Conservation (phyloP, 2,888 invertebrate genomes). For the Macrosiphum euphorbiae region DNA sequence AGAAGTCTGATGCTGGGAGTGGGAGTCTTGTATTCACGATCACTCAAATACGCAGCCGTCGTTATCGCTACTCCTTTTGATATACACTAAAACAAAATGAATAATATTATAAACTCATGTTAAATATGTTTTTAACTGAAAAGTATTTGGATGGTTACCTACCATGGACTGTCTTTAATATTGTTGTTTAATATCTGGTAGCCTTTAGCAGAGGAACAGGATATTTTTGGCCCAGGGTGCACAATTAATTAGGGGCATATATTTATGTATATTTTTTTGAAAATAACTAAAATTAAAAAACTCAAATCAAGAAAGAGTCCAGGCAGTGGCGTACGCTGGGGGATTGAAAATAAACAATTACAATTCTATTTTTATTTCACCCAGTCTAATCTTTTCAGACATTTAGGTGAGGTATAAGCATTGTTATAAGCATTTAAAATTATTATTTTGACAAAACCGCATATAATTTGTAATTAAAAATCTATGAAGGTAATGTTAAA, state of each 20-base stretch:
- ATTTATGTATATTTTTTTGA: background rate
- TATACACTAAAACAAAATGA: conserved; percentile 72
- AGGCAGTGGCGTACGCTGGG: too few relatives aligned
- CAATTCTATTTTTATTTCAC: too few relatives aligned
- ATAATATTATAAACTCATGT: background rate
- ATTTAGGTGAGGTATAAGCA: background rate
- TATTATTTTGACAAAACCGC: too few relatives aligned
- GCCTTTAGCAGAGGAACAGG: too few relatives aligned
- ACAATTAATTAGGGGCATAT: too few relatives aligned
- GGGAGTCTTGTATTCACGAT: conserved; percentile 77
- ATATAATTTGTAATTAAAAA: too few relatives aligned
- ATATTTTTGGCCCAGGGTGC: too few relatives aligned
- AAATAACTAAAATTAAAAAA: background rate
- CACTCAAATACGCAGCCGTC: conserved; percentile 79
- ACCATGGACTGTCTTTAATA: background rate
- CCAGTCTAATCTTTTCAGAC: too few relatives aligned
- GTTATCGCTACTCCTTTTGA: conserved; percentile 79
- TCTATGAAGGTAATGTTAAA: too few relatives aligned
- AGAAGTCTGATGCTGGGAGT: conserved; percentile 82
- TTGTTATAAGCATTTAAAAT: too few relatives aligned
- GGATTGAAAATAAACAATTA: too few relatives aligned
- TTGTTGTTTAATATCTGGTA: background rate
- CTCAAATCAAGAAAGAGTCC: too few relatives aligned
- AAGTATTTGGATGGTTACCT: background rate
- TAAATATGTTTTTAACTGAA: background rate